phyloP scores from a whole-genome alignment of 2,113 vertebrate species.

The Sinosuthora webbiana region DNA sequence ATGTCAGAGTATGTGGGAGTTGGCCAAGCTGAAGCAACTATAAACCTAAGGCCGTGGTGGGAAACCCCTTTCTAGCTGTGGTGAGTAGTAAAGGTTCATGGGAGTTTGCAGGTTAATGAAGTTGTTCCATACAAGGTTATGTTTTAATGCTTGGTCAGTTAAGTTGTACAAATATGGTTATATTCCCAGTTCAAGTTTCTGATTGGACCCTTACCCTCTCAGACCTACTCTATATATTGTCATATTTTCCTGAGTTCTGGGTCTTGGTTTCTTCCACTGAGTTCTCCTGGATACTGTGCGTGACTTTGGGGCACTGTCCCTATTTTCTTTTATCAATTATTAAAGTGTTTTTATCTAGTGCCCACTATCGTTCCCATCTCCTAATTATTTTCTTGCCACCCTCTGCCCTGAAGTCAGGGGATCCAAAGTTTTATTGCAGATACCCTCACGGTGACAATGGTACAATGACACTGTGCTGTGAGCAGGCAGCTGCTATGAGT shows the following conservation, averaged over 20 bases:
- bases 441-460: not conserved
- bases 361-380: not conserved
- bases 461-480: not conserved
- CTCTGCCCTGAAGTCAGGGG: not conserved
- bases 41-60: not conserved
- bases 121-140: not conserved
- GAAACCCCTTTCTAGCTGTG: not conserved
- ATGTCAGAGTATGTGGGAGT: not conserved
- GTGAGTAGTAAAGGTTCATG: not conserved
- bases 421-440: not conserved
- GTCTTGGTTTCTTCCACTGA: not conserved
- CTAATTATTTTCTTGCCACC: not conserved
- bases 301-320: not conserved
- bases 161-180: not conserved
- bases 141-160: not conserved
- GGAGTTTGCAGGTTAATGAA: not conserved
- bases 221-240: not conserved
- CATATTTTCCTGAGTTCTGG: not conserved
- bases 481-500: not conserved
- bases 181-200: not conserved
- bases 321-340: not conserved
- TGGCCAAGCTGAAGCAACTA: not conserved
- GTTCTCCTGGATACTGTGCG: not conserved
- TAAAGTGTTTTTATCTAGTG: not conserved
- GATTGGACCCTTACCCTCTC: not conserved